phyloP scores from a whole-genome alignment of 2,113 vertebrate genomes.

The Proterorhinus semilunaris region DNA sequence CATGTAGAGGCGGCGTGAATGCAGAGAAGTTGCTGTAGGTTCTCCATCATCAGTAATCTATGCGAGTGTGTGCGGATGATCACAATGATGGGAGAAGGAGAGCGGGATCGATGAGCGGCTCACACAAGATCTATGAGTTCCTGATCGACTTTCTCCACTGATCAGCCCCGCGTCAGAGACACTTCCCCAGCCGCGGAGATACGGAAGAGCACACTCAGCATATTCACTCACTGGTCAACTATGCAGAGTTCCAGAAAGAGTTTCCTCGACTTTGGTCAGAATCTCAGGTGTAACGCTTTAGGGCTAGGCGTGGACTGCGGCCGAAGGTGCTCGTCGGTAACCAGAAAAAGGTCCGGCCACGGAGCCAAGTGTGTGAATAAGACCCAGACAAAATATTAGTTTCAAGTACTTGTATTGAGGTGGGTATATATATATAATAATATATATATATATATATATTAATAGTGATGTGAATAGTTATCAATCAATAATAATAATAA shows the following conservation, averaged over 20 bases:
- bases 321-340: no score
- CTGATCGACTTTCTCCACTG: conserved; percentile 67
- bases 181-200: conserved; percentile 51
- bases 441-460: no score
- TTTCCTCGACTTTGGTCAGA: not conserved
- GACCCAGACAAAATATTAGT: no score
- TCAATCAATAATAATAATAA: no score
- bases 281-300: no score
- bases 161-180: conserved; percentile 64
- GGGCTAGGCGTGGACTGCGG: no score
- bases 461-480: no score
- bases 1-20: conserved; percentile 23
- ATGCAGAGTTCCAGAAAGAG: not conserved
- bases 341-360: no score
- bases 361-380: no score
- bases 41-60: conserved; percentile 60
- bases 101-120: conserved; percentile 68
- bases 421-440: no score
- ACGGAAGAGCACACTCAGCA: conserved; percentile 9
- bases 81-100: conserved; percentile 62
- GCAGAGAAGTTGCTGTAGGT: conserved; percentile 40
- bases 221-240: not conserved
- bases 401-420: no score
- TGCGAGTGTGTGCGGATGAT: conserved; percentile 64
- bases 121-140: conserved; percentile 73